Base-by-base conservation (phyloP, 37 sponge, comb jelly and placozoan species). In the Aplysina aerophoba region DNA sequence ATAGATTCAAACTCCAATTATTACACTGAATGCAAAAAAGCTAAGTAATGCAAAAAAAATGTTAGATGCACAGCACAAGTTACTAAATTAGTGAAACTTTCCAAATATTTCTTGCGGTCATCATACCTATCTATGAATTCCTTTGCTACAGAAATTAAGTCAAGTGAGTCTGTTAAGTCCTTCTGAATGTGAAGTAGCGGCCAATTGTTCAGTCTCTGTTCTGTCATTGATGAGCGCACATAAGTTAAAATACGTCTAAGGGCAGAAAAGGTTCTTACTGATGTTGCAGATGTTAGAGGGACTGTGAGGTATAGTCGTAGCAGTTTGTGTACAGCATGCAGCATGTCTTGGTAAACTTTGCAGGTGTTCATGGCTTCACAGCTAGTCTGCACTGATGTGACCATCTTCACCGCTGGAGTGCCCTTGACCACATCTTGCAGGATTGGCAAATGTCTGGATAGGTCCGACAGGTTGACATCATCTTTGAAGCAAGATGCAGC, bases 121-220 rank as follows among this genome's bases (percentile, higher is more conserved):
- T 74, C 78, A 80, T 84, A 34, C 41, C 11, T 16, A 68, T 39
- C 36, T 30, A 81, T 81, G 68, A 90, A 90, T 39, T 90, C 83
- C 68, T 85, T 80, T 19, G 85, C 81, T 59, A 85, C 63, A 4
- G 37, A 6, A 54, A 44, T 54, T 19, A 81, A 28, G 38, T 90
- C 79, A 34, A 89, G 22, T 0, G 74, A 24, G 30, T 86, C 83
- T 38, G 88, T 84, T 55, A 87, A 37, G 25, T 87, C 65, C 55
- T 91, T 87, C 57, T 91, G 91, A 35, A 91, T 65, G 39, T 91
- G 82, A 12, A 87, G 75, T 33, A 91, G 73, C 30, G 88, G 34
- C 38, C 85, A 92, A 61, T 85, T 85, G 53, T 92, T 92, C 17
- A 92, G 83, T 58, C 92, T 88, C 22, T 82, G 39, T 82, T 82